Conservation (phyloP, 30 jellyfish, hydroid and myxozoan genomes). For the Pseudorhiza aurosa region DNA sequence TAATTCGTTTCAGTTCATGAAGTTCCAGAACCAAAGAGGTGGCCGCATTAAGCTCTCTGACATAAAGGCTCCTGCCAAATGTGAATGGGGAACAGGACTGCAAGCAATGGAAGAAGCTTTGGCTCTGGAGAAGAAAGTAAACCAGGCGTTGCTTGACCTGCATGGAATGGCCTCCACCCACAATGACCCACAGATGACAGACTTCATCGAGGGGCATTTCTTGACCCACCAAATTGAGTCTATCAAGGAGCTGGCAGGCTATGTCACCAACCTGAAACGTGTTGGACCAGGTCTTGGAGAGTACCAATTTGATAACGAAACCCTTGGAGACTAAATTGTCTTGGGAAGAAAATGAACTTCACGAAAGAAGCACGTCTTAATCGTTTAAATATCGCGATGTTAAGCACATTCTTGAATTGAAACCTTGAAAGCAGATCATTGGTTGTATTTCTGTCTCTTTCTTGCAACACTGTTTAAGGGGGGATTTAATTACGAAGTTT, state of each 20-base stretch:
- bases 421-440: too few relatives aligned
- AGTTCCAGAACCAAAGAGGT: constrained; percentile 94
- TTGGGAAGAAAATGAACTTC: not conserved
- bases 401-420: not conserved
- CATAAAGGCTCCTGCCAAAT: constrained; percentile 81
- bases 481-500: too few relatives aligned
- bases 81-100: constrained; percentile 87
- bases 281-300: constrained; percentile 97
- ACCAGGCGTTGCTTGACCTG: constrained; percentile 82
- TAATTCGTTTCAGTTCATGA: constrained; percentile 79
- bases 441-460: too few relatives aligned
- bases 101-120: constrained; percentile 94
- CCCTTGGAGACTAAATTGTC: constrained; percentile 48
- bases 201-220: constrained; percentile 84
- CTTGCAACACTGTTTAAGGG: too few relatives aligned
- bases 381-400: not conserved
- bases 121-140: constrained; percentile 88
- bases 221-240: constrained; percentile 91
- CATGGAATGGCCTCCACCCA: constrained; percentile 74
- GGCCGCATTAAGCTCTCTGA: constrained; percentile 88
- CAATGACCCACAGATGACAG: constrained; percentile 91
- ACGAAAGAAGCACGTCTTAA: constrained; percentile 7
- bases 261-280: constrained; percentile 89
- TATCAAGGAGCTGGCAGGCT: constrained; percentile 82
- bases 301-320: constrained; percentile 83